These are phyloP conservation scores for Eublepharis macularius DNA, from an alignment of 2,113 vertebrate genomes.

Conservation along the genomic window DNA sequence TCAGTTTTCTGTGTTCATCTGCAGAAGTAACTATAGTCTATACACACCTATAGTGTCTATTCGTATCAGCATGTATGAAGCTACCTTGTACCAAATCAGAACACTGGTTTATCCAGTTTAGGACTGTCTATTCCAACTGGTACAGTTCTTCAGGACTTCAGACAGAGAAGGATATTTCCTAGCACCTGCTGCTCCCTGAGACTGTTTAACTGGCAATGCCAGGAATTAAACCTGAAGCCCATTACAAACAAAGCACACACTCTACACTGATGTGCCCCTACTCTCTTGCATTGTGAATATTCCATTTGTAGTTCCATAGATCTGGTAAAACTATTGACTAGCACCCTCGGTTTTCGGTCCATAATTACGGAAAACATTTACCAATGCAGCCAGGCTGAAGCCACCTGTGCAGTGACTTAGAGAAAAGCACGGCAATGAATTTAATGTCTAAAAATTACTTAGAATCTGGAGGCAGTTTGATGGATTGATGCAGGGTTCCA, in stretches of 20 bases:
- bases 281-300: not conserved
- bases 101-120: too few species aligned
- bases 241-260: too few species aligned
- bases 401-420: not conserved
- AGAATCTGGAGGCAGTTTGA: too few species aligned
- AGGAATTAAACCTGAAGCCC: too few species aligned
- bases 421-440: not conserved
- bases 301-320: not conserved
- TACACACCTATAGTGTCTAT: not conserved
- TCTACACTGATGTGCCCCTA: too few species aligned
- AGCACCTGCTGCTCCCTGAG: too few species aligned
- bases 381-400: not conserved
- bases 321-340: not conserved
- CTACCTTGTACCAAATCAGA: too few species aligned
- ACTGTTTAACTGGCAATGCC: too few species aligned
- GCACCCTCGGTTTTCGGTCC: not conserved
- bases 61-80: not conserved
- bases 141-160: too few species aligned
- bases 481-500: not conserved
- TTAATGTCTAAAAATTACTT: not conserved
- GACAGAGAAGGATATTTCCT: too few species aligned
- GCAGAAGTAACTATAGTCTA: not conserved
- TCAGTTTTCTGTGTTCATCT: not conserved
- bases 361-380: not conserved
- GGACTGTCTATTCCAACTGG: too few species aligned